phyloP scores from a whole-genome alignment of 2,888 invertebrate genomes.

The Hyposoter didymator region DNA sequence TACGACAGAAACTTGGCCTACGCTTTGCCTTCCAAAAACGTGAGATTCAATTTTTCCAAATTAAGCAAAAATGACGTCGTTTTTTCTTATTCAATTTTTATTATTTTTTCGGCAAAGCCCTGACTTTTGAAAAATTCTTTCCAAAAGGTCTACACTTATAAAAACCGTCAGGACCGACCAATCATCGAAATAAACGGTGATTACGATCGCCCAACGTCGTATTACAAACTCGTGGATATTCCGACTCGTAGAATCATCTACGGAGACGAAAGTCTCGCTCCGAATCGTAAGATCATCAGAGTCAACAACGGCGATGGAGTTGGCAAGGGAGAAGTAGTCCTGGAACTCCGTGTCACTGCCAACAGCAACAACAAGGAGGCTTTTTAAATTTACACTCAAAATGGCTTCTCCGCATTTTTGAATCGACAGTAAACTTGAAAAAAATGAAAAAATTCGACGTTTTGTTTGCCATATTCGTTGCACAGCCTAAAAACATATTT shows the following conservation, averaged over 20 bases:
- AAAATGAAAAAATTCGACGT: background rate
- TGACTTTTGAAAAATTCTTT: background rate
- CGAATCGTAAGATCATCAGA: constrained; percentile 74
- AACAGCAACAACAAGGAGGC: constrained; percentile 74
- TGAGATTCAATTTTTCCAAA: constrained; percentile 30
- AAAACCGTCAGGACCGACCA: constrained; percentile 69
- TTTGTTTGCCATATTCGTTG: background rate
- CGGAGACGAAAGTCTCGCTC: constrained; percentile 72
- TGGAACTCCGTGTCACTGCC: constrained; percentile 80
- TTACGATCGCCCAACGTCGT: constrained; percentile 71
- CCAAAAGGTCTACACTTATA: constrained; percentile 63
- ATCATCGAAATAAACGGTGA: constrained; percentile 72
- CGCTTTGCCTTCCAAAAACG: constrained; percentile 62
- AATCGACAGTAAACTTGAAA: background rate
- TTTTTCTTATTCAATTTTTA: background rate
- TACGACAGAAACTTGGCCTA: constrained; percentile 55
- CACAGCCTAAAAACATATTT: too few species aligned
- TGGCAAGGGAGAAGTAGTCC: constrained; percentile 78
- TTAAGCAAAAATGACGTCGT: background rate
- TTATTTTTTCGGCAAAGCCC: background rate
- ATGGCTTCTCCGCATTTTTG: background rate
- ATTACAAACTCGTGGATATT: constrained; percentile 74
- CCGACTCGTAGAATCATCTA: constrained; percentile 71
- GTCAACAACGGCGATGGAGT: constrained; percentile 70
- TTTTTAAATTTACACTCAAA: background rate